phyloP scores from a whole-genome alignment of 1,140 invertebrate genomes.

The Macrosteles quadrilineatus region DNA sequence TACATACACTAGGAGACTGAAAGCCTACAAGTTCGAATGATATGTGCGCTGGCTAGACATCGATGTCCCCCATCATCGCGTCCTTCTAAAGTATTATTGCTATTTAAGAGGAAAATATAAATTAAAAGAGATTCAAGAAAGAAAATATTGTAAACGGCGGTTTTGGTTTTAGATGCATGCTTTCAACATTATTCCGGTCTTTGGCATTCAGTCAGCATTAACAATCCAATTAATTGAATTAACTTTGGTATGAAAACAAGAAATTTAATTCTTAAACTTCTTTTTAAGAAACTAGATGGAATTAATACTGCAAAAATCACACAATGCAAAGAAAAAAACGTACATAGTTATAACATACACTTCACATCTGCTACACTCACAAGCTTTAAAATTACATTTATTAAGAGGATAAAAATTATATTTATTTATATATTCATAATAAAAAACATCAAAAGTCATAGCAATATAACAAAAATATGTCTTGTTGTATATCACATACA shows the following conservation, averaged over 20 bases:
- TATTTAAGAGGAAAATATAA: conserved; percentile 7
- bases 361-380: not conserved
- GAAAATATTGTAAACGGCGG: not conserved
- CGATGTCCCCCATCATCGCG: not conserved
- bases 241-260: conserved; percentile 25
- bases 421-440: not conserved
- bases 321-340: not conserved
- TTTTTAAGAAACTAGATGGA: conserved; percentile 18
- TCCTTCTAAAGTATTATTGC: conserved; percentile 8
- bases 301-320: conserved; percentile 25
- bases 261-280: conserved; percentile 9
- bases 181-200: not conserved
- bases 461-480: conserved; percentile 26
- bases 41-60: conserved; percentile 15
- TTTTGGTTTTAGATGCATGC: not conserved
- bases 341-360: not conserved
- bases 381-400: conserved; percentile 22
- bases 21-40: not conserved
- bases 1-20: not conserved
- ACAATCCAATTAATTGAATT: conserved; percentile 6
- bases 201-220: conserved; percentile 22
- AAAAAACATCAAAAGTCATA: conserved; percentile 22
- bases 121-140: conserved; percentile 8
- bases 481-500: conserved; percentile 22
- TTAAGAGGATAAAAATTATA: conserved; percentile 6